Evolutionary conservation across 2,888 invertebrate genomes (phyloP).

Genomic region (Zaprionus obscuricornis): DNA sequence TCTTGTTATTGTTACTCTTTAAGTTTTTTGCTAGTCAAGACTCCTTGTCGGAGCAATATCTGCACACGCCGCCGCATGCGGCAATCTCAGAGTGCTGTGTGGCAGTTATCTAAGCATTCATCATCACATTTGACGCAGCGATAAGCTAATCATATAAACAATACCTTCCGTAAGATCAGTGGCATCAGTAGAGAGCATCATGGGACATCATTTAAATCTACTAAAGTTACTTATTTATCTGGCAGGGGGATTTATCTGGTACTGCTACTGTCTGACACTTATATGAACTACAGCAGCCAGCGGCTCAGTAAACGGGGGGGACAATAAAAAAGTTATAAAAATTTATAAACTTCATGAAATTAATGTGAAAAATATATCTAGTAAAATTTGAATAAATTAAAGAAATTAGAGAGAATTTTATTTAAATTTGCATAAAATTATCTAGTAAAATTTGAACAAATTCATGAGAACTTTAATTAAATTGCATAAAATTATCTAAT

Average conservation of each 20-base stretch:
- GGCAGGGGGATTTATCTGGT: constrained; percentile 45
- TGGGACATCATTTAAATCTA: constrained; percentile 17
- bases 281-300: constrained; percentile 16
- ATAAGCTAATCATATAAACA: constrained; percentile 55
- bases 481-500: no score
- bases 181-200: constrained; percentile 36
- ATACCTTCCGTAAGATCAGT: no score
- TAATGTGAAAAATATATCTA: no score
- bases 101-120: constrained; percentile 59
- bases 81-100: constrained; percentile 38
- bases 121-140: constrained; percentile 62
- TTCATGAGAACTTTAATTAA: no score
- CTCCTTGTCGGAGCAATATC: background rate
- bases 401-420: no score
- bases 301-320: constrained; percentile 14
- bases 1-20: constrained; percentile 13
- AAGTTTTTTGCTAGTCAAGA: background rate
- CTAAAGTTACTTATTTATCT: constrained; percentile 25
- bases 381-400: no score
- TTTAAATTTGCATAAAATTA: no score
- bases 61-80: constrained; percentile 57
- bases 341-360: no score
- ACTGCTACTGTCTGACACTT: constrained; percentile 41
- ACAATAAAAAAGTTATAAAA: background rate
- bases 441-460: no score